Base-by-base conservation (phyloP, 2,113 vertebrate genomes). In the Anthoscopus minutus region DNA sequence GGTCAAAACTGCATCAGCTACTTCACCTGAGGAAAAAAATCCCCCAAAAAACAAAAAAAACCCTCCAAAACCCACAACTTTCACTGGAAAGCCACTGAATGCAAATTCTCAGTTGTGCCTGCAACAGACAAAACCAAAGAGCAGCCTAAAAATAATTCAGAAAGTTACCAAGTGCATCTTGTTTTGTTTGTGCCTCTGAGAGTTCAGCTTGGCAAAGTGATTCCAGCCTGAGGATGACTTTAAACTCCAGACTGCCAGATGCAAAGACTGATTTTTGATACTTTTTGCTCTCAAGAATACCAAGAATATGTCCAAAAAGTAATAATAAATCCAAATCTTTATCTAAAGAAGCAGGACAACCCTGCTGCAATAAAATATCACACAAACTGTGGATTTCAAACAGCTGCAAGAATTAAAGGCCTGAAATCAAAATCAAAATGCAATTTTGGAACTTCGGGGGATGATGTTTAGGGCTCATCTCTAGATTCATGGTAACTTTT, bases 221-320 rank as follows among this genome's bases (percentile, higher is more conserved):
- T 66, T 66, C 73, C 35, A 40, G 7, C 15, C 22, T 6, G 9
- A 57, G 30, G 58, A 24, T 1, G 15, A 23, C 9, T 86, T 53
- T 37, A 25, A 76, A 64, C 11, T 15, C 76, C 40, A 11, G n/a
- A 6, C 51, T 12, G 1, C 4, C 15, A 38, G 6, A 37, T 0
- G 7, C 51, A 80, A 86, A 86, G 7, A 5, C 21, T 35, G 18
- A 67, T 67, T 65, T 66, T 35, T 27, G 51, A 56, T 1, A 6
- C 12, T 54, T 64, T 42, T 19, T 16, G 18, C 25, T 23, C 25
- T 70, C 11, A 19, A n/a, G 23, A 33, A 11, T 2, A 44, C 6
- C 12, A 70, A 23, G 2, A 18, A 35, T 3, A 8, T 0, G 2
- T 13, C 19, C 15, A 45, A 48, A 81, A 53, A 37, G 1, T 33